Evolutionary conservation across 30 jellyfish, hydroid and myxozoan species (phyloP).

Genomic region (Sanderia malayensis): DNA sequence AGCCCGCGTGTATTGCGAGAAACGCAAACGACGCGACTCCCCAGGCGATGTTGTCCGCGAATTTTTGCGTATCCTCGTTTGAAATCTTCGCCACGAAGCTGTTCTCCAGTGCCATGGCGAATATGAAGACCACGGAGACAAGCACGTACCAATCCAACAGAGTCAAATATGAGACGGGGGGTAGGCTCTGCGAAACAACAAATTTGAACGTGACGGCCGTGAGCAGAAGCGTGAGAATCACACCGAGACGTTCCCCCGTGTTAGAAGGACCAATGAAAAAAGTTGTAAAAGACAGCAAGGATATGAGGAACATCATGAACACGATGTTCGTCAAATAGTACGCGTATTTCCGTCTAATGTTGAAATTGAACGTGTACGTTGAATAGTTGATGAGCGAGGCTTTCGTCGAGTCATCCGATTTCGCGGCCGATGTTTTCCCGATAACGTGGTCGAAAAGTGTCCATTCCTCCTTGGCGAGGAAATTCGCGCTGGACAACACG

Average conservation of each 20-base stretch:
- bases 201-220: conserved; percentile 89
- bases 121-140: conserved; percentile 70
- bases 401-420: conserved; percentile 52
- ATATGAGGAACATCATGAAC: conserved; percentile 79
- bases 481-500: conserved; percentile 62
- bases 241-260: conserved; percentile 86
- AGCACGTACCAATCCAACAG: conserved; percentile 83
- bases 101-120: conserved; percentile 73
- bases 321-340: conserved; percentile 76
- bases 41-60: conserved; percentile 31
- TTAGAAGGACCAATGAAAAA: conserved; percentile 62
- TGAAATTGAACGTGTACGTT: conserved; percentile 58
- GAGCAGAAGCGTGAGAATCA: conserved; percentile 74
- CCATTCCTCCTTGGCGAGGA: conserved; percentile 89
- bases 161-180: conserved; percentile 85
- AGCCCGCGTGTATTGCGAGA: conserved; percentile 29
- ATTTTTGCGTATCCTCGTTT: background rate
- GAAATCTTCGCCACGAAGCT: conserved; percentile 63
- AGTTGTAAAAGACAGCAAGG: conserved; percentile 81
- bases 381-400: conserved; percentile 69
- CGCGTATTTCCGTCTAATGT: conserved; percentile 67
- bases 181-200: conserved; percentile 85
- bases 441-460: conserved; percentile 65
- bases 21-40: conserved; percentile 20
- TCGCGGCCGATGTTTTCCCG: conserved; percentile 32